Base-by-base conservation (phyloP, 2,113 vertebrate species). In the Lophotis ruficrista region DNA sequence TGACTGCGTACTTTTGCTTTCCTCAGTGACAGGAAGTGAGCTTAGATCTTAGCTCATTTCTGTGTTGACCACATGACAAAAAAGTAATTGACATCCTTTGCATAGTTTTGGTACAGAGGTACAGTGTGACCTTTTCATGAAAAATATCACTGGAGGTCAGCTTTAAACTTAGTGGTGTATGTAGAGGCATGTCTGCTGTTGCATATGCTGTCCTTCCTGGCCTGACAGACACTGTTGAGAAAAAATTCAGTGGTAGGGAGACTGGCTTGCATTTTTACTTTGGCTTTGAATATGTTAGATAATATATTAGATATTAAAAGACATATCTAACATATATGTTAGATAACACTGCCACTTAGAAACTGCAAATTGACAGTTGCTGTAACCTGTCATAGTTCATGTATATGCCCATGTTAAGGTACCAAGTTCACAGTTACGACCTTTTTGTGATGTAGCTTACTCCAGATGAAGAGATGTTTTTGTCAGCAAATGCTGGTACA, bases 401-500 rank as follows among this genome's bases (percentile, higher is more conserved):
- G 5, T 7, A 4, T 22, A 2, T 21, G 25, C 69, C 56, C 4
- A 2, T 19, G 24, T 35, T 60, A 45, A 81, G 47, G n/a, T 45
- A 14, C 17, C 17, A n/a, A 23, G 25, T 78, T 90, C 43, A 93
- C 53, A 83, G 37, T 6, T 90, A 12, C 5, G 53, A 21, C 1
- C 2, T 78, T 71, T 82, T 76, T 76, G 93, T 75, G 25, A n/a
- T 97, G 54, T 93, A 99, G 99, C 98, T 99, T 43, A 98, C 99
- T 31, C 47, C 97, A 30, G 99, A 99, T 58, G 99, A 99, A 30
- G 99, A 99, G 95, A 95, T 95, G 3, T 99, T 99, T 94, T 97
- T 99, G 64, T 96, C 98, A n/a, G 96, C 98, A 68, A 99, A 99
- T 31, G 99, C 99, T 24, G 99, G 99, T 61, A 97, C 99, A 45